These are phyloP conservation scores for Oreochromis mossambicus DNA, from an alignment of 2,797 vertebrate species.

Conservation along the genomic window DNA sequence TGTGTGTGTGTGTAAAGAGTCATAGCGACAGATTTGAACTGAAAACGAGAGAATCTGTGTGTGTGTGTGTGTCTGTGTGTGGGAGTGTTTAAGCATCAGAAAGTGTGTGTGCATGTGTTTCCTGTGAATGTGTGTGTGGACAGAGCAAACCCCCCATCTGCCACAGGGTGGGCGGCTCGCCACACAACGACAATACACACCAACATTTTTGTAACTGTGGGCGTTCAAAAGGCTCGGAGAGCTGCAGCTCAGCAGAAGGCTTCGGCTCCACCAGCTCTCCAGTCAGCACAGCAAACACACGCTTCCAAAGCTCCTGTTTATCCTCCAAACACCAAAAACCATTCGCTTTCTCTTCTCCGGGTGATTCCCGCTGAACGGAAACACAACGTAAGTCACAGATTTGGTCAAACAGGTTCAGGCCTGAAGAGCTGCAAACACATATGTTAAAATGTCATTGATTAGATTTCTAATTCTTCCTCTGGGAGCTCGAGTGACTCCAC, in stretches of 20 bases:
- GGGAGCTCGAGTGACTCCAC: neutral
- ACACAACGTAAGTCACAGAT: neutral
- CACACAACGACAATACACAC: slow-evolving; percentile 67
- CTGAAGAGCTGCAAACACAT: neutral
- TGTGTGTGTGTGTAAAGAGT: neutral
- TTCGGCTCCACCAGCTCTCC: neutral
- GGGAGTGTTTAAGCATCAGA: neutral
- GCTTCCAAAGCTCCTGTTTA: neutral
- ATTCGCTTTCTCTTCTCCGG: neutral
- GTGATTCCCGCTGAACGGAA: neutral
- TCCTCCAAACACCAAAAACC: neutral
- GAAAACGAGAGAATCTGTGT: neutral
- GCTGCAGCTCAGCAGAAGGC: slow-evolving; percentile 21
- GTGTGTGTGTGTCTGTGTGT: neutral
- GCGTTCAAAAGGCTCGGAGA: slow-evolving; percentile 65
- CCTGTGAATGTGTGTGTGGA: slow-evolving; percentile 2
- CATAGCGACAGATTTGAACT: slow-evolving; percentile 6
- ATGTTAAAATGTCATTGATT: neutral
- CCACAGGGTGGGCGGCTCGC: slow-evolving; percentile 67
- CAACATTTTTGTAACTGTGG: slow-evolving; percentile 74
- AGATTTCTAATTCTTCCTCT: neutral
- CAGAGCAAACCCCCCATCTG: slow-evolving; percentile 69
- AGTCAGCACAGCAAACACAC: neutral
- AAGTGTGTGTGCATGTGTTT: slow-evolving; percentile 4
- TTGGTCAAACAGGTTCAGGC: neutral